These are phyloP conservation scores for Chanos chanos DNA, from an alignment of 2,797 vertebrate genomes.

Conservation along the genomic window DNA sequence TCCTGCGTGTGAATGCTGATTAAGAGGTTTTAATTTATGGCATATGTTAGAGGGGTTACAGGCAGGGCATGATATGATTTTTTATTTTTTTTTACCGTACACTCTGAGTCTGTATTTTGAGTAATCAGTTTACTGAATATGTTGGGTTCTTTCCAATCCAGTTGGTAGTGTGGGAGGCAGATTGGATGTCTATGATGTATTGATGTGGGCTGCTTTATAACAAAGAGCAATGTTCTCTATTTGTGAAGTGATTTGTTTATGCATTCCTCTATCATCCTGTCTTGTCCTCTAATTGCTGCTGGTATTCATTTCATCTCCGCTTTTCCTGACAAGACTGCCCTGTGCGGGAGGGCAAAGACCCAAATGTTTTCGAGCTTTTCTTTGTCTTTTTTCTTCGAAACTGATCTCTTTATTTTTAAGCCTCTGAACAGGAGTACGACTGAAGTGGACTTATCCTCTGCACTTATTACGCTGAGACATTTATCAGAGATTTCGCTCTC, in stretches of 20 bases:
- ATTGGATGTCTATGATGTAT: conserved; percentile 26
- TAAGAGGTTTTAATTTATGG: conserved; percentile 40
- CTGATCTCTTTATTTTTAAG: conserved; percentile 57
- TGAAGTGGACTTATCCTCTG: conserved; percentile 50
- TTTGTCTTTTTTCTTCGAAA: conserved; percentile 48
- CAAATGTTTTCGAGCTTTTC: conserved; percentile 50
- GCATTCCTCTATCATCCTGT: conserved; percentile 2
- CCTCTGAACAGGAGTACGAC: conserved; percentile 46
- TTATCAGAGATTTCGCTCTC: conserved; percentile 37
- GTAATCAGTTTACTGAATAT: conserved; percentile 42
- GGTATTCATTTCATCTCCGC: conserved; percentile 14
- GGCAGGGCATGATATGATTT: conserved; percentile 42
- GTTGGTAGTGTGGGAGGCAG: conserved; percentile 18
- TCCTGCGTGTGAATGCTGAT: conserved; percentile 47
- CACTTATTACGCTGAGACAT: conserved; percentile 41
- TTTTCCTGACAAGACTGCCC: neutral
- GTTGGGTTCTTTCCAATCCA: conserved; percentile 9
- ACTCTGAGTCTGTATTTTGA: conserved; percentile 26
- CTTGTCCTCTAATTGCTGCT: conserved; percentile 11
- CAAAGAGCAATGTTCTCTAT: neutral
- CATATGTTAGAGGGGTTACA: conserved; percentile 43
- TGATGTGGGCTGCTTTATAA: conserved; percentile 27
- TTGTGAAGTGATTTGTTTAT: conserved; percentile 16
- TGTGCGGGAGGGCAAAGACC: conserved; percentile 23
- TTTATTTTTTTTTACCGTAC: conserved; percentile 38